Percentiles rank a stretch among this genome's conserved stretches.
Conservation (phyloP, 1,140 invertebrate species). For the Lordiphosa collinella region DNA sequence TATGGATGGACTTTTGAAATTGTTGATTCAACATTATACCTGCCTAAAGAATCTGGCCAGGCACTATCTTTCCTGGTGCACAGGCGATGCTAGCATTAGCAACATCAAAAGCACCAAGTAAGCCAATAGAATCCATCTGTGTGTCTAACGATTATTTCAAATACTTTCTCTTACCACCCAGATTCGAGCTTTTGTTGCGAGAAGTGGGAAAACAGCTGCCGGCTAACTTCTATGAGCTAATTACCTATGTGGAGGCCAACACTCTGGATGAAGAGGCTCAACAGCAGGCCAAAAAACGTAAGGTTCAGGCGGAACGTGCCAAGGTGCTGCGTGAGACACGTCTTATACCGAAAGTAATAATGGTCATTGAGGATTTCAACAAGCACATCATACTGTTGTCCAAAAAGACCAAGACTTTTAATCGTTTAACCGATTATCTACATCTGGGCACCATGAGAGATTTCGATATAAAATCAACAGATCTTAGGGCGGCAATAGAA, state of each 20-base stretch:
- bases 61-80: slow-evolving; percentile 50
- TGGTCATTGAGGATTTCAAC: slow-evolving; percentile 83
- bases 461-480: slow-evolving; percentile 81
- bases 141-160: not conserved
- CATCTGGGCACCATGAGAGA: slow-evolving; percentile 82
- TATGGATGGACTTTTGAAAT: slow-evolving; percentile 64
- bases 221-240: slow-evolving; percentile 81
- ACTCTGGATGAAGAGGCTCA: slow-evolving; percentile 60
- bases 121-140: too few species aligned
- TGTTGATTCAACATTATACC: slow-evolving; percentile 66
- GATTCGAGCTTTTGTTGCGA: slow-evolving; percentile 82
- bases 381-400: slow-evolving; percentile 82
- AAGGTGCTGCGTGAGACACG: slow-evolving; percentile 83
- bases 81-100: slow-evolving; percentile 12
- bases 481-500: slow-evolving; percentile 80
- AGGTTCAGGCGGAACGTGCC: slow-evolving; percentile 80
- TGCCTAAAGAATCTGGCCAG: slow-evolving; percentile 67
- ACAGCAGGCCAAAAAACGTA: slow-evolving; percentile 44
- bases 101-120: slow-evolving; percentile 58
- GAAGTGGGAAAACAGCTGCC: slow-evolving; percentile 82
- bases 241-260: slow-evolving; percentile 81
- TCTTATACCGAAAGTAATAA: slow-evolving; percentile 82
- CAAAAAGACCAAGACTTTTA: slow-evolving; percentile 82
- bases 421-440: slow-evolving; percentile 81
- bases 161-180: slow-evolving; percentile 40